These are phyloP conservation scores for Lethenteron reissneri DNA, from an alignment of 2,113 vertebrate genomes.

Conservation along the genomic window DNA sequence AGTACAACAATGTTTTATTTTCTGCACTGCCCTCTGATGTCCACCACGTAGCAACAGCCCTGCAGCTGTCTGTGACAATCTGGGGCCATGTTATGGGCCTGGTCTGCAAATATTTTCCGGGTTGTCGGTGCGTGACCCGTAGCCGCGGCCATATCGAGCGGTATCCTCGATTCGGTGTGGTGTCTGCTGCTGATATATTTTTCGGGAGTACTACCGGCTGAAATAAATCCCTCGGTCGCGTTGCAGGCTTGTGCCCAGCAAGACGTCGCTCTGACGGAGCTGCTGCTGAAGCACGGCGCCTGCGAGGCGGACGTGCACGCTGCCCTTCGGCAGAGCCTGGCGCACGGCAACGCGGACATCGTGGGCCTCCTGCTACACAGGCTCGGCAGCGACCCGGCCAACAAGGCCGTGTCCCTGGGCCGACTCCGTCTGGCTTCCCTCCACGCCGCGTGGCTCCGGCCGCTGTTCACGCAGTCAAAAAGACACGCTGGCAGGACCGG, in stretches of 20 bases:
- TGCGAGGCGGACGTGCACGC: not conserved
- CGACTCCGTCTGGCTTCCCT: not conserved
- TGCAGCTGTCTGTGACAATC: too few relatives aligned
- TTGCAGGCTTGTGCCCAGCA: not conserved
- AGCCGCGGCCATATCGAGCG: too few relatives aligned
- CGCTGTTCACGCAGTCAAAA: not conserved
- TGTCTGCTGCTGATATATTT: too few relatives aligned
- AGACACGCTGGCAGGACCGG: too few relatives aligned
- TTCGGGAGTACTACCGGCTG: too few relatives aligned
- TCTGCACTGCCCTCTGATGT: too few relatives aligned
- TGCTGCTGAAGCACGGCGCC: not conserved
- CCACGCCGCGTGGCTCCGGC: slow-evolving; percentile 2
- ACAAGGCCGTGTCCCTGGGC: not conserved
- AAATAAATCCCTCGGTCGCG: not conserved
- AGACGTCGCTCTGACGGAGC: slow-evolving; percentile 3
- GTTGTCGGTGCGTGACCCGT: too few relatives aligned
- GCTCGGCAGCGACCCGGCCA: not conserved
- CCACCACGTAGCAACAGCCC: too few relatives aligned
- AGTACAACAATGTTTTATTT: too few relatives aligned
- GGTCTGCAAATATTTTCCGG: too few relatives aligned
- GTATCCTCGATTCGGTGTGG: too few relatives aligned
- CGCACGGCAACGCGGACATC: not conserved
- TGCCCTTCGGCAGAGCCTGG: not conserved
- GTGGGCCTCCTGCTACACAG: not conserved
- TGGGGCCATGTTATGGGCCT: too few relatives aligned